Conservation (phyloP, 2,797 vertebrate species). For the Onychomys leucogaster region DNA sequence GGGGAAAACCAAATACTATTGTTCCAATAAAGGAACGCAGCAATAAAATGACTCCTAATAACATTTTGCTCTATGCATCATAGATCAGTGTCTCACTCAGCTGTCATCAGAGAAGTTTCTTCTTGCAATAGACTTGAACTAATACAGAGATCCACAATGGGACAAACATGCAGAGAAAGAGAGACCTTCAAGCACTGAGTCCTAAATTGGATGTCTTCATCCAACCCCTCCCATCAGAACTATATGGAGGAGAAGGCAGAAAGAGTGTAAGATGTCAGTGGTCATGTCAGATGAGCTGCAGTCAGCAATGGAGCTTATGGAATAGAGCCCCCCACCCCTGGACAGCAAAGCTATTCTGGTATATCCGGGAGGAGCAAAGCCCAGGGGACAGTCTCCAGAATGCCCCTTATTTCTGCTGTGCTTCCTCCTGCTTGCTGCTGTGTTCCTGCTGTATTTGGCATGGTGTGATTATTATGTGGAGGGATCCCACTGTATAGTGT, state of each 20-base stretch:
- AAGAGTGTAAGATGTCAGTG: background rate
- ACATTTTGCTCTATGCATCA: background rate
- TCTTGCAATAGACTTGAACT: background rate
- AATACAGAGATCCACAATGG: background rate
- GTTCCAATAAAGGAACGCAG: background rate
- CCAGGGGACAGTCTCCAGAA: background rate
- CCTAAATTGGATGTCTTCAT: background rate
- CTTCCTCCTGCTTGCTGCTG: background rate
- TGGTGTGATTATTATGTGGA: background rate
- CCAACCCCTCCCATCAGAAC: background rate
- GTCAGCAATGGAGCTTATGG: background rate
- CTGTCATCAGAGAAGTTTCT: background rate
- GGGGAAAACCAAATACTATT: background rate
- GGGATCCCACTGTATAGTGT: background rate
- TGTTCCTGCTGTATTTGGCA: background rate
- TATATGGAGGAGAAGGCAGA: background rate
- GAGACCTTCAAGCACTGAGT: background rate
- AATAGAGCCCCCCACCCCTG: background rate
- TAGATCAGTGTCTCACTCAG: no score
- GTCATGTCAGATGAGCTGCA: background rate
- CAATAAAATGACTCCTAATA: background rate
- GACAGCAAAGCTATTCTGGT: background rate
- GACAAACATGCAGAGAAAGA: no score
- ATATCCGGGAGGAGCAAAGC: background rate
- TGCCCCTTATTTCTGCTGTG: background rate